Evolutionary conservation across 2,888 invertebrate genomes (phyloP), one percentile per base, ranked within the genome.

Genomic region (Oligia fasciuncula): DNA sequence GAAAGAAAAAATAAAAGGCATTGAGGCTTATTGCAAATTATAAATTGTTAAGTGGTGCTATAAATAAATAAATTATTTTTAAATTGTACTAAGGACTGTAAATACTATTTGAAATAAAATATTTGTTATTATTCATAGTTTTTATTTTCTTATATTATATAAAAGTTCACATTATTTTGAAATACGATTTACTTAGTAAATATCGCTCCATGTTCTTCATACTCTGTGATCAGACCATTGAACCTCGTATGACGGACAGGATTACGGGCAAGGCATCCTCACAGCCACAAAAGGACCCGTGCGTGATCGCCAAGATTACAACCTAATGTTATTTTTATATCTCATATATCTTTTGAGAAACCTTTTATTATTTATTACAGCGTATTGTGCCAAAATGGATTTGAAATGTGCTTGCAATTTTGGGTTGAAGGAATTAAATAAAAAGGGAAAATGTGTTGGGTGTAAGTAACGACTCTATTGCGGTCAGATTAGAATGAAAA

Each of bases 251-350:
- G 83, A 78, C 75, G 67, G 76, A 82, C 82, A 43, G 77, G 74
- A 83, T 83, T 80, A 86, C 13, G 80, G 77, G 73, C 66, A 66
- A 67, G 49, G 73, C 76, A 83, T 80, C 79, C 71, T 80, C 70
- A 19, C 51, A 73, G 51, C 23, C 73, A 88, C 85, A 88, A 88
- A 77, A 79, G 88, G n/a, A 66, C 46, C 17, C 57, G 87, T 87
- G 87, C 88, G 89, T 85, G 89, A 88, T 83, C 79, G 60, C 86
- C 76, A 76, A 79, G 71, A 87, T 85, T 86, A 83, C 79, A 80
- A 82, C 75, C 76, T 81, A 80, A 85, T 83, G 77, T 77, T 80
- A 85, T 81, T 88, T 87, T 84, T 77, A 86, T 85, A 80, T 85
- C 78, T 76, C 79, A 70, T 79, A 76, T 79, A 81, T 85, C 81